Evolutionary conservation across 2,888 invertebrate species (phyloP).

Genomic region (Parthenolecanium corni): DNA sequence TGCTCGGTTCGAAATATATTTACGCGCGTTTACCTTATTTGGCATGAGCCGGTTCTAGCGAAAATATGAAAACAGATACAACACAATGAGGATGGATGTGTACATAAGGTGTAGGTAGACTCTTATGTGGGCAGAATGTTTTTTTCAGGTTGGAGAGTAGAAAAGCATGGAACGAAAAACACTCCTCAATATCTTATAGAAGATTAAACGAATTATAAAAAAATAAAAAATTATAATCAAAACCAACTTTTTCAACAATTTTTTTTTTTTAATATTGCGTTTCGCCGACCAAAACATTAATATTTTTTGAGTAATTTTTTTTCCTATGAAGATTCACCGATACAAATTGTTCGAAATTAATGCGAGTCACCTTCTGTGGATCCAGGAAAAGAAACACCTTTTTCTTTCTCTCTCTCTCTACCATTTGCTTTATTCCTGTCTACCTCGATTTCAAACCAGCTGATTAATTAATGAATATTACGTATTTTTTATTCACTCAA

Average conservation of each 20-base stretch:
- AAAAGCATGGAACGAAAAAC: slow-evolving; percentile 3
- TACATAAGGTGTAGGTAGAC: slow-evolving; percentile 21
- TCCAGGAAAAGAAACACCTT: no score
- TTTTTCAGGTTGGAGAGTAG: no score
- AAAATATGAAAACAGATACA: slow-evolving; percentile 19
- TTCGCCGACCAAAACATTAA: no score
- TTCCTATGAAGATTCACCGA: no score
- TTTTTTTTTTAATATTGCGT: neutral
- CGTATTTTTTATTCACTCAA: no score
- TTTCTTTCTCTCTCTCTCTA: no score
- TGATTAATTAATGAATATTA: no score
- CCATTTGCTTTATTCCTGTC: no score
- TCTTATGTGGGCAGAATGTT: slow-evolving; percentile 7
- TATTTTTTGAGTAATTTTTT: no score
- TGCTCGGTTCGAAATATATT: neutral
- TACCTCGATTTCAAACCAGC: no score
- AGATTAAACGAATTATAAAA: slow-evolving; percentile 11
- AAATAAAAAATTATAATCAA: neutral
- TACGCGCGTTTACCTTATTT: slow-evolving; percentile 6
- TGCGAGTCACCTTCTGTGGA: no score
- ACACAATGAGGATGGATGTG: slow-evolving; percentile 24
- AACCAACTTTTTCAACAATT: slow-evolving; percentile 15
- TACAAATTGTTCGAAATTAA: no score
- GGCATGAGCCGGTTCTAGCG: slow-evolving; percentile 14
- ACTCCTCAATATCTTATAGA: slow-evolving; percentile 15